Percentiles rank a stretch among this genome's conserved stretches.
Evolutionary conservation across 2,113 vertebrate genomes (phyloP).

Genomic region (Mesembrinibis cayennensis): DNA sequence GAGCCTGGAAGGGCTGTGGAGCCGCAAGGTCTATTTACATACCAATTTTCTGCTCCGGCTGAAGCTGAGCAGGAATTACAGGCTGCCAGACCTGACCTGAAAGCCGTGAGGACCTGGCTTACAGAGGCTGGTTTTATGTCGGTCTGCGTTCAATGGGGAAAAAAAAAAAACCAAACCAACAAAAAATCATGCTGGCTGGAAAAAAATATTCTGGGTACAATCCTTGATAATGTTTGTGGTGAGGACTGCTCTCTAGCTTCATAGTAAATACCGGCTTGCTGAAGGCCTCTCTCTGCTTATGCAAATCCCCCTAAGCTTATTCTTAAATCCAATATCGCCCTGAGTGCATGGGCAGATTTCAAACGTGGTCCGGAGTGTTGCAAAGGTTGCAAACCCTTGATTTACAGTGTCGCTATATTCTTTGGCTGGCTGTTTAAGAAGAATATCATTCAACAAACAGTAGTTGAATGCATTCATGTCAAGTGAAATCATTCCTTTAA

Average conservation of each 20-base stretch:
- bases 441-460: slow-evolving; percentile 67
- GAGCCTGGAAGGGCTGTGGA: background rate
- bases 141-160: rapidly evolving
- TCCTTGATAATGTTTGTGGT: background rate
- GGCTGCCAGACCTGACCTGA: background rate
- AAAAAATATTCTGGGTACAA: background rate
- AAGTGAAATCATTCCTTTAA: slow-evolving; percentile 71
- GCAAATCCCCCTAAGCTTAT: background rate
- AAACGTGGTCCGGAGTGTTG: rapidly evolving
- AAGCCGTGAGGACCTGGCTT: background rate
- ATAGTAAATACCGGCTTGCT: background rate
- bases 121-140: background rate
- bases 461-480: slow-evolving; percentile 66
- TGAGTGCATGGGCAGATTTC: background rate
- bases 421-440: slow-evolving; percentile 62
- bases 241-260: background rate
- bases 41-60: background rate
- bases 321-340: background rate
- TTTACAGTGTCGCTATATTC: slow-evolving; percentile 16
- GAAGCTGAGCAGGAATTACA: background rate
- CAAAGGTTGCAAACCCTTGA: background rate
- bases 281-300: background rate
- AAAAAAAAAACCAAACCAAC: background rate
- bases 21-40: background rate
- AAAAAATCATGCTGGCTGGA: background rate